A percentile compares a stretch with the other conserved stretches of the same genome.
These are phyloP conservation scores for Rhingia campestris DNA, from an alignment of 2,888 invertebrate species.

Conservation along the genomic window DNA sequence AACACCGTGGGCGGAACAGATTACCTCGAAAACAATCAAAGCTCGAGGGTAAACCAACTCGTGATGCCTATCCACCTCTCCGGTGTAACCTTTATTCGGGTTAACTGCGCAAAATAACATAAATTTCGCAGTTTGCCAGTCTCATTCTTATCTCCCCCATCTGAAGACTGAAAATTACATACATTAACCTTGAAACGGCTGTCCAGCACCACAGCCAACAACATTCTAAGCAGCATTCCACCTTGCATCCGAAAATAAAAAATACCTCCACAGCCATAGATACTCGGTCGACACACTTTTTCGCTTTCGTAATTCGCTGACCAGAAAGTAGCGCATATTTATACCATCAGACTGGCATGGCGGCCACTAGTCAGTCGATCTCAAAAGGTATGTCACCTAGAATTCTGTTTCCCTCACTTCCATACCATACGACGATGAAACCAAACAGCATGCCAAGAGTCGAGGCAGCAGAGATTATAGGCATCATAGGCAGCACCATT, in stretches of 20 bases:
- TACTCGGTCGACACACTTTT: slow-evolving; percentile 52
- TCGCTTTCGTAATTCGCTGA: slow-evolving; percentile 62
- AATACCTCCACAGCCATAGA: slow-evolving; percentile 22
- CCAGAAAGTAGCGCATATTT: slow-evolving; percentile 54
- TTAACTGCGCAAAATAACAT: slow-evolving; percentile 19
- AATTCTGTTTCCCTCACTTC: slow-evolving; percentile 41
- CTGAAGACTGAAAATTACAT: slow-evolving; percentile 22
- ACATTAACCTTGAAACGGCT: slow-evolving; percentile 63
- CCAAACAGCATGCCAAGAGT: not conserved
- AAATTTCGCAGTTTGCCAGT: slow-evolving; percentile 14
- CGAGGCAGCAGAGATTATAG: not conserved
- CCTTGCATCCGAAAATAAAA: slow-evolving; percentile 58
- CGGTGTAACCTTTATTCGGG: not conserved
- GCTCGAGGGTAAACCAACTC: too few relatives aligned
- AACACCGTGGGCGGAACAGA: too few relatives aligned
- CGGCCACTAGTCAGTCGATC: slow-evolving; percentile 32
- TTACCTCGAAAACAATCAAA: too few relatives aligned
- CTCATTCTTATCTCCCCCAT: slow-evolving; percentile 14
- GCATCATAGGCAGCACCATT: slow-evolving; percentile 13
- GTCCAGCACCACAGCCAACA: slow-evolving; percentile 28
- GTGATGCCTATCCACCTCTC: too few relatives aligned
- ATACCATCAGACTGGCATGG: slow-evolving; percentile 32
- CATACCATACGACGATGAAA: not conserved
- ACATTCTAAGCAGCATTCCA: slow-evolving; percentile 66
- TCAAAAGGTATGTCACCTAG: slow-evolving; percentile 58